These are phyloP conservation scores for Pseudocheirus occidentalis DNA, from an alignment of 2,797 vertebrate species.

Conservation along the genomic window DNA sequence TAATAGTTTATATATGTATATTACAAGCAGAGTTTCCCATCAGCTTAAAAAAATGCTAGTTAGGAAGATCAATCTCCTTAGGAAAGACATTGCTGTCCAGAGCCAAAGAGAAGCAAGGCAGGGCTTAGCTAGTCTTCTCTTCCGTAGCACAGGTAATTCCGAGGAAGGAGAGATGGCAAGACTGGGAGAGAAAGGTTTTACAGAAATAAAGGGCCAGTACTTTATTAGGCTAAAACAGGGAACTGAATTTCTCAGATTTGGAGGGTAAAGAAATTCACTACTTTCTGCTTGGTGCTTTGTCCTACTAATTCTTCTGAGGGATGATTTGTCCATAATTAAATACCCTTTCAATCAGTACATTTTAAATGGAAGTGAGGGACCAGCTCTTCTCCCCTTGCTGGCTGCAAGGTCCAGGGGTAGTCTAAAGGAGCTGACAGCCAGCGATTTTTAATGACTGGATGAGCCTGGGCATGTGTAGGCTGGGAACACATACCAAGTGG, in stretches of 20 bases:
- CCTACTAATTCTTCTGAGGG: neutral
- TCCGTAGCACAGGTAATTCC: neutral
- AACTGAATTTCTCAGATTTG: neutral
- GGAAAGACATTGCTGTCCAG: neutral
- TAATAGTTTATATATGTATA: too few species aligned
- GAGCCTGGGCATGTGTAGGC: neutral
- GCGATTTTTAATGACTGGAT: neutral
- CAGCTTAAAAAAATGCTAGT: slow-evolving; percentile 1
- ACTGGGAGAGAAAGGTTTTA: neutral
- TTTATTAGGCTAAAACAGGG: slow-evolving; percentile 12
- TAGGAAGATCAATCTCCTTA: neutral
- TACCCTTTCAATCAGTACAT: neutral
- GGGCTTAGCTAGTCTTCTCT: neutral
- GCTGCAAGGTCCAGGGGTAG: neutral
- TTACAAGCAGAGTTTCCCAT: neutral
- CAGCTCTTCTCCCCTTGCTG: neutral
- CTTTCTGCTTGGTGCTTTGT: neutral
- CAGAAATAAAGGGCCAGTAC: neutral
- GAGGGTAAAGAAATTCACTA: slow-evolving; percentile 2
- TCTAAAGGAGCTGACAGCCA: neutral
- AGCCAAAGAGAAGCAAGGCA: slow-evolving; percentile 26
- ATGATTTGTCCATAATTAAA: neutral
- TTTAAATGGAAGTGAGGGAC: neutral
- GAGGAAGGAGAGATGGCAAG: neutral
- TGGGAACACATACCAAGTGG: neutral